Evolutionary conservation across 2,113 vertebrate species (phyloP), one percentile per base, ranked within the genome.

Genomic region (Pygathrix nemaeus): DNA sequence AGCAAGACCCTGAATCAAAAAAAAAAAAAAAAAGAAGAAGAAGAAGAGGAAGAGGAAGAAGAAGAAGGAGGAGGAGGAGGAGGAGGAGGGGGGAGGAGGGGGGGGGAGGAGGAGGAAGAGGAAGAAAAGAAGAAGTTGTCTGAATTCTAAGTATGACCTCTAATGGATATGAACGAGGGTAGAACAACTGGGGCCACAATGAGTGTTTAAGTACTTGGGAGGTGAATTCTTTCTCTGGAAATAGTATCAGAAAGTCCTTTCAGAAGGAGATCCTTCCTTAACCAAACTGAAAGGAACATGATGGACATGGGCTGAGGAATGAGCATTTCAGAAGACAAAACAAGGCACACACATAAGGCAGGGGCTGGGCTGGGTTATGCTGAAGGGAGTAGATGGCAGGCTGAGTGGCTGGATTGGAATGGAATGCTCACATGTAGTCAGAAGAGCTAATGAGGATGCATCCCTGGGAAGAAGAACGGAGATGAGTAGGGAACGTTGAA

Each of bases 221-320:
- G 35, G 27, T 45, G 40, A 93, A 76, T 79, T 85, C 25, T 96
- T 66, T 76, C 50, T 72, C 20, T 83, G 40, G 8, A 25, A 52
- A 30, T 48, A 76, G 35, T 27, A 88, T 10, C 85, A 89, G 82
- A 90, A 83, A 93, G 84, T n/a, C 0, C 30, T 73, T 81, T 50
- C 66, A 88, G 38, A 89, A 95, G 64, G 40, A 92, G 73, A 73
- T 20, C 23, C 20, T 8, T 79, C 68, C 79, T 52, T 78, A 32
- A 85, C 40, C 38, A 88, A 96, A 91, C 27, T 80, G 35, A 81
- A 93, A 87, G 16, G 18, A 38, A 79, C 50, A 64, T 23, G 23
- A 59, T 59, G 82, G 48, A 9, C 2, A 21, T 27, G 17, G 52
- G 32, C 68, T 57, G 5, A 55, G 55, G 43, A 75, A 90, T 50